Percentiles rank a stretch among this genome's conserved stretches.
Evolutionary conservation across 2,797 vertebrate species (phyloP).

Genomic region (Rhinogobio ventralis): DNA sequence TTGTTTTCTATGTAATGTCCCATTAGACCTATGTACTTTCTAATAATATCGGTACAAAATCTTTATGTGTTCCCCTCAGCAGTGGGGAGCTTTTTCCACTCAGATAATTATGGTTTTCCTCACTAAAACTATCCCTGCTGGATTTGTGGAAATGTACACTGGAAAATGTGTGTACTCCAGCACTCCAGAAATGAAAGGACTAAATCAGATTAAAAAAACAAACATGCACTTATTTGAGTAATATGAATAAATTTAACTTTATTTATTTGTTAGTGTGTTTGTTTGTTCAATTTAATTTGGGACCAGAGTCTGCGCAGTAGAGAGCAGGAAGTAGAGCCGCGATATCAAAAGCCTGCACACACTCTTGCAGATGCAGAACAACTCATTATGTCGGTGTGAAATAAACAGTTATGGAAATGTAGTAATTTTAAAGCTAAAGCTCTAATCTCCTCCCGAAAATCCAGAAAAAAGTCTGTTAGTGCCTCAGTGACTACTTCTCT

Average conservation of each 20-base stretch:
- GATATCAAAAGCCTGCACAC: too few relatives aligned
- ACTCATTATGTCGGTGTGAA: too few relatives aligned
- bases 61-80: conserved; percentile 60
- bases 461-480: too few relatives aligned
- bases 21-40: conserved; percentile 64
- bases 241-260: not conserved
- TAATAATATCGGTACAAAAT: conserved; percentile 49
- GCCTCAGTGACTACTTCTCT: too few relatives aligned
- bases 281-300: not conserved
- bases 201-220: not conserved
- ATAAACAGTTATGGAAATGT: too few relatives aligned
- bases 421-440: too few relatives aligned
- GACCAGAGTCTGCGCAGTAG: too few relatives aligned
- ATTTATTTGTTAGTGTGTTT: not conserved
- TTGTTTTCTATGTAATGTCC: conserved; percentile 68
- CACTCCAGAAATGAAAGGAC: not conserved
- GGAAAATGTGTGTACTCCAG: conserved; percentile 10
- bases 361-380: too few relatives aligned
- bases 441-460: too few relatives aligned
- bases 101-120: conserved; percentile 67
- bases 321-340: too few relatives aligned
- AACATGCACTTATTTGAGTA: not conserved
- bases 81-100: conserved; percentile 57
- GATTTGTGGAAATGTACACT: conserved; percentile 60
- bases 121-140: conserved; percentile 69